Conservation (phyloP, 2,888 invertebrate genomes). For the Colletes collaris region DNA sequence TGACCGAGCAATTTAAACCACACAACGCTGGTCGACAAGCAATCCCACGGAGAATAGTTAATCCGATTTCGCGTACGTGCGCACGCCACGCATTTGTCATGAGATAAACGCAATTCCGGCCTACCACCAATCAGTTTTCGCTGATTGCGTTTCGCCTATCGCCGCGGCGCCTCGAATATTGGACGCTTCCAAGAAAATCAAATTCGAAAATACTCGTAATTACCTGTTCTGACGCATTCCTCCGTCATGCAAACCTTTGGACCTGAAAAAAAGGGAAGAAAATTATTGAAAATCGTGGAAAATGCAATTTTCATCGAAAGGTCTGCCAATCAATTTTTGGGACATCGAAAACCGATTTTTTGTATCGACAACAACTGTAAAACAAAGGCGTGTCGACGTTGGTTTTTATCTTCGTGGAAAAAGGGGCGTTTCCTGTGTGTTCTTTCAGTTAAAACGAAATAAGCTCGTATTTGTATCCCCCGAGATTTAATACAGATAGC, state of each 20-base stretch:
- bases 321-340: not conserved
- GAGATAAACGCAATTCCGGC: slow-evolving; percentile 31
- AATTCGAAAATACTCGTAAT: slow-evolving; percentile 48
- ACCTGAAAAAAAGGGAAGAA: slow-evolving; percentile 67
- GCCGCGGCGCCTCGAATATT: slow-evolving; percentile 4
- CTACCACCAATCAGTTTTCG: slow-evolving; percentile 26
- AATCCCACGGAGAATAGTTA: slow-evolving; percentile 40
- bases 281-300: no score
- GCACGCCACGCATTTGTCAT: slow-evolving; percentile 17
- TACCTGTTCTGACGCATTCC: slow-evolving; percentile 88
- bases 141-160: slow-evolving; percentile 21
- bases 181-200: no score
- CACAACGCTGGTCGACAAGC: slow-evolving; percentile 31
- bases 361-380: not conserved
- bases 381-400: not conserved
- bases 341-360: slow-evolving; percentile 6
- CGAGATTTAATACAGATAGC: not conserved
- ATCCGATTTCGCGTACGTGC: slow-evolving; percentile 34
- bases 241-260: slow-evolving; percentile 85
- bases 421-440: not conserved
- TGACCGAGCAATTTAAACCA: slow-evolving; percentile 22
- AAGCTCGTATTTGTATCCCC: not conserved
- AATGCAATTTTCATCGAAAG: no score
- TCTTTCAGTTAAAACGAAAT: not conserved
- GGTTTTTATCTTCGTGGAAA: not conserved